Base-by-base conservation (phyloP, 2,888 invertebrate species). In the Frankliniella fusca region DNA sequence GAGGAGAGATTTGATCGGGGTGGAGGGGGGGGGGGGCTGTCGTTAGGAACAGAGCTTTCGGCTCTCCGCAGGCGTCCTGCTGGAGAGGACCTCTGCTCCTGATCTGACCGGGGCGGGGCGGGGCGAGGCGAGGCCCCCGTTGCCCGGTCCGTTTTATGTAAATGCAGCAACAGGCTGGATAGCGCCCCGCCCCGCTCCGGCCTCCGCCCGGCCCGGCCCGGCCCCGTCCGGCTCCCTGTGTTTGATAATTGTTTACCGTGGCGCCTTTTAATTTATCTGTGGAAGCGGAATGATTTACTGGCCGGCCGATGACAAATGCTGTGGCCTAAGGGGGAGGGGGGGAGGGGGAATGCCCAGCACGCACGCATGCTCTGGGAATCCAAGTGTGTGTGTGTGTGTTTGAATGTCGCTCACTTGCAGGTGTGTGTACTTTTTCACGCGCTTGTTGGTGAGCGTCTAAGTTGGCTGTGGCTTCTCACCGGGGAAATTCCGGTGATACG, bases 201-300 rank as follows among this genome's bases (percentile, higher is more conserved):
- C n/a, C 38, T 5, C 38, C 38, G 38, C 38, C 38, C 11, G 70
- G 70, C 23, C 70, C 70, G 11, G 70, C 11, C 23, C 23, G 70
- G 70, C 70, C 27, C 70, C 27, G 23, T 12, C 12, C 27, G 70
- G 70, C 70, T 76, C 70, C 70, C 70, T 27, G 70, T 76, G 70
- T 76, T 76, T 76, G 70, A 76, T 76, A 76, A 76, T 76, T 76
- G 70, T 76, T 76, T 76, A 27, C 70, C 27, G 70, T 27, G 70
- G 70, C 70, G 70, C 61, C 61, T 61, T 76, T 27, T 76, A 76
- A 76, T 76, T 76, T 76, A 76, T 76, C 27, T 76, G 70, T 27
- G 12, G 23, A 27, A 23, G 70, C 27, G 23, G 70, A 8, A 76
- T 76, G 70, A 76, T 76, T 76, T 76, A 76, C 70, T 0, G 70